Percentiles rank a stretch among this genome's conserved stretches.
Evolutionary conservation across 2,797 vertebrate genomes (phyloP).

Genomic region (Paramormyrops hopkinsi): DNA sequence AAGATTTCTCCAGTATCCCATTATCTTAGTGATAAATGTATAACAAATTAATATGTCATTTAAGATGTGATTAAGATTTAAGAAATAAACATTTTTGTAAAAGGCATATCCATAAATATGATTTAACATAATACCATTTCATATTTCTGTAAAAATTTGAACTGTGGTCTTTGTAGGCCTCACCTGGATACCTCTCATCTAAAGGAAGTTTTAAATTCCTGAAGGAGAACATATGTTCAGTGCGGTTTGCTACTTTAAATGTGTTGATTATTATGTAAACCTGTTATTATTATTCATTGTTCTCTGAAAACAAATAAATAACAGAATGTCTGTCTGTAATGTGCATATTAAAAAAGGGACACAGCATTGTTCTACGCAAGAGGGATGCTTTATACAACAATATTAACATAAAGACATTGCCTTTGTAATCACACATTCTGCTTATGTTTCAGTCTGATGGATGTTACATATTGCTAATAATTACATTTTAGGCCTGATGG

Average conservation of each 20-base stretch:
- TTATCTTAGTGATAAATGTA: neutral
- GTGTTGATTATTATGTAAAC: neutral
- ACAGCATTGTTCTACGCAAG: neutral
- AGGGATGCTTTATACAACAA: conserved; percentile 4
- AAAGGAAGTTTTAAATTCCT: neutral
- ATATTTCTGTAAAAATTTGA: neutral
- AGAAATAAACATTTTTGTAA: neutral
- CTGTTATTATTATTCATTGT: conserved; percentile 4
- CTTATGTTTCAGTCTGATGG: neutral
- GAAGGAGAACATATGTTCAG: neutral
- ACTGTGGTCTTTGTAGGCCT: neutral
- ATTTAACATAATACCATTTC: neutral
- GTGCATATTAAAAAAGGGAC: neutral
- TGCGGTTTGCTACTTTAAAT: neutral
- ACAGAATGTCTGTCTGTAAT: neutral
- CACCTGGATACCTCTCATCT: neutral
- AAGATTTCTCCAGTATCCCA: neutral
- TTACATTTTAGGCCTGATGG: neutral
- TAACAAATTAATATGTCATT: neutral
- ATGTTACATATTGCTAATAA: conserved; percentile 5
- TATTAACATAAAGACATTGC: neutral
- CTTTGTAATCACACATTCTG: neutral
- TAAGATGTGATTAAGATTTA: neutral
- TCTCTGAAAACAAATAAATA: conserved; percentile 19
- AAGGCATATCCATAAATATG: neutral